These are phyloP conservation scores for Meriones psammophilus DNA, from an alignment of 2,797 vertebrate species.

Conservation along the genomic window DNA sequence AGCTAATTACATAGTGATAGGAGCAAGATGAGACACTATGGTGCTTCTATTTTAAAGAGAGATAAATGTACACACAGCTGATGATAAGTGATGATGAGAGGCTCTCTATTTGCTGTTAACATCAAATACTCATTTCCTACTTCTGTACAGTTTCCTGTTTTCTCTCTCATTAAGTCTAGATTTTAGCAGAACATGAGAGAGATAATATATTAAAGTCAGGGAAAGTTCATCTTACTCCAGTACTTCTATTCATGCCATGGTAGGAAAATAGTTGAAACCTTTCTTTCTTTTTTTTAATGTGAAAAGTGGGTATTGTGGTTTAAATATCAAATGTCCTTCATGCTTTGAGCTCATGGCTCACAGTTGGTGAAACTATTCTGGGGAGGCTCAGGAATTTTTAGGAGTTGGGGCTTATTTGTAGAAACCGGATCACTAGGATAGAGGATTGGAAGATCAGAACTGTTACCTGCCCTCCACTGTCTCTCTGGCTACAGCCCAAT, in stretches of 20 bases:
- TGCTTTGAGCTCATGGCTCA: background rate
- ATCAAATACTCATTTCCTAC: conserved; percentile 35
- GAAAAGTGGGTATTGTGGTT: background rate
- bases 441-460: background rate
- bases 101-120: conserved; percentile 7
- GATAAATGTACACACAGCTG: background rate
- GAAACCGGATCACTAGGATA: background rate
- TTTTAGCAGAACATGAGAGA: background rate
- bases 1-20: conserved; percentile 24
- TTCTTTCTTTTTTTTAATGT: background rate
- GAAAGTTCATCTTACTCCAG: background rate
- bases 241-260: background rate
- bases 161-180: background rate
- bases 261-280: background rate
- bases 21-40: background rate
- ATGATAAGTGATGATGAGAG: conserved; percentile 44
- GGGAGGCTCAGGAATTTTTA: background rate
- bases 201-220: background rate
- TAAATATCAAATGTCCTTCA: background rate
- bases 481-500: background rate
- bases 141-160: conserved; percentile 11
- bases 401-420: background rate
- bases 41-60: conserved; percentile 30
- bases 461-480: background rate
- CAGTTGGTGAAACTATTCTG: too few species aligned